These are phyloP conservation scores for Hylaeus volcanicus DNA, from an alignment of 1,140 invertebrate species.

Conservation along the genomic window DNA sequence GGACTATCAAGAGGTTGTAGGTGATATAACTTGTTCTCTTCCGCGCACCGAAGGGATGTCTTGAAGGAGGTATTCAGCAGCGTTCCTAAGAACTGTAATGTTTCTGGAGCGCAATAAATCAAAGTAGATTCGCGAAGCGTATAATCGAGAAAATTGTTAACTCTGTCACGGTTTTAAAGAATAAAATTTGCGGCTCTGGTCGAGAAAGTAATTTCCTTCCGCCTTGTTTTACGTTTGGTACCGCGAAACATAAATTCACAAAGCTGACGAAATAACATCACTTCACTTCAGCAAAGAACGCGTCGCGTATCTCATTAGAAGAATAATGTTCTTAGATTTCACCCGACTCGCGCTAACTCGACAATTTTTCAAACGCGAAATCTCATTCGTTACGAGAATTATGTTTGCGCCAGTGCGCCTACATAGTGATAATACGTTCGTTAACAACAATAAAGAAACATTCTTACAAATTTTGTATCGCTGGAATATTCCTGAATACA, in stretches of 20 bases:
- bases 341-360: no score
- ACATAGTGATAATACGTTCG: no score
- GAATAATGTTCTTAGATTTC: no score
- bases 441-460: no score
- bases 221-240: background rate
- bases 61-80: background rate
- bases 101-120: background rate
- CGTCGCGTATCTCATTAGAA: no score
- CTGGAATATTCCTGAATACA: no score
- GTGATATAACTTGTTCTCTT: background rate
- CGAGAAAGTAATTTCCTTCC: background rate
- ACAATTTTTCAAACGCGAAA: background rate
- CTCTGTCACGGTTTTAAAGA: background rate
- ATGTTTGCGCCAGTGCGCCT: no score
- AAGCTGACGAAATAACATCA: background rate
- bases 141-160: background rate
- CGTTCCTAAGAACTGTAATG: background rate
- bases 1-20: background rate
- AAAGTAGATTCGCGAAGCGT: background rate
- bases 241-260: background rate
- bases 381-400: background rate
- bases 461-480: no score
- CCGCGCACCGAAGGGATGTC: background rate
- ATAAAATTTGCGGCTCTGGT: background rate
- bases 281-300: no score